These are phyloP conservation scores for Liasis olivaceus DNA, from an alignment of 2,797 vertebrate species.

Conservation along the genomic window DNA sequence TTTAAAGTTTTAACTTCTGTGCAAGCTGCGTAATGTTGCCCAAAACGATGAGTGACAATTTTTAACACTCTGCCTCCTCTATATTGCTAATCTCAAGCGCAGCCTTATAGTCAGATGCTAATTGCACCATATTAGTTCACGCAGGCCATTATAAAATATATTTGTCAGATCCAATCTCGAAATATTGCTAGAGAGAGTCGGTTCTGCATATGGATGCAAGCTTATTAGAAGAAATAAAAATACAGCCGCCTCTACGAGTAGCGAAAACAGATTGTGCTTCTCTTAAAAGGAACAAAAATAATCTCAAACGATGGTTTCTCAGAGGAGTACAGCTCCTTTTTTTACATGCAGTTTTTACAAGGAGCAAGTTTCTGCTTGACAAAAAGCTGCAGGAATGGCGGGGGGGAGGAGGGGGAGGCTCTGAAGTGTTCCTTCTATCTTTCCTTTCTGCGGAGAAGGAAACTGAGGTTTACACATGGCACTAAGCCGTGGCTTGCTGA, in stretches of 20 bases:
- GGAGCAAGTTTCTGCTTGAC: background rate
- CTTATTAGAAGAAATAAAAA: background rate
- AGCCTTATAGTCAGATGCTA: background rate
- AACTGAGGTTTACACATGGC: background rate
- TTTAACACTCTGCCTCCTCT: background rate
- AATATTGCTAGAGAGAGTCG: background rate
- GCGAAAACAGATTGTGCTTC: background rate
- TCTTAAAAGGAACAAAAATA: background rate
- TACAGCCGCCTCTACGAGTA: background rate
- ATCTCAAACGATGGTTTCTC: background rate
- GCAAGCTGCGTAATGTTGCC: background rate
- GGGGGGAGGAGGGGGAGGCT: background rate
- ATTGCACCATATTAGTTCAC: background rate
- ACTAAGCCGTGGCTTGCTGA: rapidly evolving
- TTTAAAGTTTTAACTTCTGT: background rate
- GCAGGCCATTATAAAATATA: background rate
- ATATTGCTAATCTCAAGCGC: background rate
- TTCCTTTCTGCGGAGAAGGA: background rate
- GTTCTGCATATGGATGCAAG: constrained; percentile 20
- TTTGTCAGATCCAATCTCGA: rapidly evolving
- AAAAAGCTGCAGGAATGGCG: background rate
- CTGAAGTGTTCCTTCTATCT: background rate
- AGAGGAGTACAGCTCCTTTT: background rate
- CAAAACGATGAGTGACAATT: background rate
- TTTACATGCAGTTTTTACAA: background rate